Evolutionary conservation across 2,888 invertebrate genomes (phyloP).

Genomic region (Heteromurus nitidus): DNA sequence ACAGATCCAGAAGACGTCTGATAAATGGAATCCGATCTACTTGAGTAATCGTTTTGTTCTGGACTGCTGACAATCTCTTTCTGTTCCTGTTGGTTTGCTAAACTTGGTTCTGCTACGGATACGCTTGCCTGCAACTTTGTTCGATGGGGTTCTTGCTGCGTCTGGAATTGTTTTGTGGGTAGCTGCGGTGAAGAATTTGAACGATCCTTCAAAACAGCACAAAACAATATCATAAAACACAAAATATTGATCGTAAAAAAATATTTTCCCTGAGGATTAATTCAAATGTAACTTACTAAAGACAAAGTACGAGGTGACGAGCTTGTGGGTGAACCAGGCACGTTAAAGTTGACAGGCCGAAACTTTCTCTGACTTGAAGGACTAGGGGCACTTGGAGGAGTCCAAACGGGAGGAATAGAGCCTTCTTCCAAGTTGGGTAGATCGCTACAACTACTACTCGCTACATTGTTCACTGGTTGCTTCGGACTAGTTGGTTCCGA

Average conservation of each 20-base stretch:
- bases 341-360: constrained; percentile 86
- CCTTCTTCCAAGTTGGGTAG: constrained; percentile 65
- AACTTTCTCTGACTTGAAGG: constrained; percentile 86
- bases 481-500: constrained; percentile 64
- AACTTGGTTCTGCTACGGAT: constrained; percentile 8
- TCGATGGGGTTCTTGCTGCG: constrained; percentile 27
- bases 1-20: constrained; percentile 61
- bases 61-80: constrained; percentile 63
- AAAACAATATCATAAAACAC: too few species aligned
- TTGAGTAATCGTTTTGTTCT: constrained; percentile 63
- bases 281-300: constrained; percentile 57
- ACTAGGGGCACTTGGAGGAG: constrained; percentile 84
- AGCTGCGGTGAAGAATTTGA: constrained; percentile 67
- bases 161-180: constrained; percentile 37
- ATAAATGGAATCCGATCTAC: constrained; percentile 61
- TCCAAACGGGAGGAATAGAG: constrained; percentile 83
- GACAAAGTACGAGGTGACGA: constrained; percentile 74
- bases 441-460: constrained; percentile 62
- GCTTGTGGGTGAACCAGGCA: constrained; percentile 80
- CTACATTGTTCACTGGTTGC: constrained; percentile 43
- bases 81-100: neutral
- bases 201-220: constrained; percentile 63
- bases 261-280: neutral
- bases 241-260: too few species aligned
- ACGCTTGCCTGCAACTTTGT: constrained; percentile 35